These are phyloP conservation scores for Aphelenchoides fujianensis DNA, from an alignment of 1,140 invertebrate species.

Conservation along the genomic window DNA sequence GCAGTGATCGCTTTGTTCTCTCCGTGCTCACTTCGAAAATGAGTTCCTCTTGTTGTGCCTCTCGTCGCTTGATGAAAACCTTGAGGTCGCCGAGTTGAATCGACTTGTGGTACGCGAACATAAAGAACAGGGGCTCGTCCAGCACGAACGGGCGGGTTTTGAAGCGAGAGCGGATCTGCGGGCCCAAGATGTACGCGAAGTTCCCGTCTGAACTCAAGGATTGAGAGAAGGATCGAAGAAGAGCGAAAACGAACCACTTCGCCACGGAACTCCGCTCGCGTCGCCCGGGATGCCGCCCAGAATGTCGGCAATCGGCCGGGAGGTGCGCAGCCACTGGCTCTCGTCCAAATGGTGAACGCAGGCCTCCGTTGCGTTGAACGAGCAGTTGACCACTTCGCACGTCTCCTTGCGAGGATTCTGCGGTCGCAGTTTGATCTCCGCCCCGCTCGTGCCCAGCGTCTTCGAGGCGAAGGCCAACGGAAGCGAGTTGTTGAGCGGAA, in stretches of 20 bases:
- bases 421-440: neutral
- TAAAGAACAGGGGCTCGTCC: constrained; percentile 39
- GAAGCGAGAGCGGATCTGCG: constrained; percentile 30
- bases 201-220: constrained; percentile 16
- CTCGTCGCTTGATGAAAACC: constrained; percentile 32
- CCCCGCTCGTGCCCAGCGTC: no score
- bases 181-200: constrained; percentile 44
- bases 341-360: constrained; percentile 30
- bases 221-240: constrained; percentile 22
- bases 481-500: neutral
- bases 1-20: no score
- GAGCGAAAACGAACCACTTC: constrained; percentile 33
- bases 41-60: constrained; percentile 32
- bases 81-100: constrained; percentile 27
- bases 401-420: no score
- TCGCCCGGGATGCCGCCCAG: constrained; percentile 51
- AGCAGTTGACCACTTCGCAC: constrained; percentile 29
- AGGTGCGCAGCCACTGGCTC: constrained; percentile 40
- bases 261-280: constrained; percentile 45
- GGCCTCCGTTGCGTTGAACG: constrained; percentile 27
- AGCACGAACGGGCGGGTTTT: constrained; percentile 42
- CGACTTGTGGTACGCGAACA: constrained; percentile 52
- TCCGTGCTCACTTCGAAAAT: no score
- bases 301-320: constrained; percentile 41
- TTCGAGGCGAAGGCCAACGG: neutral